Conservation (phyloP, 2,113 vertebrate genomes). For the Pedionomus torquatus region DNA sequence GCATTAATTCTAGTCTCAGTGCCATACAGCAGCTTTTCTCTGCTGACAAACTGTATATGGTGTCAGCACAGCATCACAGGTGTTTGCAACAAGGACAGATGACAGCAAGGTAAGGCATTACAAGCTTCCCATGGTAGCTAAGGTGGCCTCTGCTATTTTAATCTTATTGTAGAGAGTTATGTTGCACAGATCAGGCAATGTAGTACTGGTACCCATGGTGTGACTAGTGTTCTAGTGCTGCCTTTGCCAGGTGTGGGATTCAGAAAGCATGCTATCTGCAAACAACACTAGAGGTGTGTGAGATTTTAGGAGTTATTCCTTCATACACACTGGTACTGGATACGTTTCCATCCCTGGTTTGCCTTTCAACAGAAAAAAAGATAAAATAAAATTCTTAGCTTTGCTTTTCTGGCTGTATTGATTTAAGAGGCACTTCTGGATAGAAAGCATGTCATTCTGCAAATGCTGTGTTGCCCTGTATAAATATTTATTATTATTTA, state of each 20-base stretch:
- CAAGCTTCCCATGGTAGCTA: not conserved
- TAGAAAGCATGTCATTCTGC: not conserved
- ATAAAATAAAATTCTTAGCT: not conserved
- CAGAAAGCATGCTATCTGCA: not conserved
- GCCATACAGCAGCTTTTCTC: not conserved
- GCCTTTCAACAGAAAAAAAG: not conserved
- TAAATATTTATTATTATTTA: not conserved
- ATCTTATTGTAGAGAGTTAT: not conserved
- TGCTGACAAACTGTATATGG: not conserved
- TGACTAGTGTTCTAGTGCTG: not conserved
- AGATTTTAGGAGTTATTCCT: not conserved
- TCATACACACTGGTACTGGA: not conserved
- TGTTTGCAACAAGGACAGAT: not conserved
- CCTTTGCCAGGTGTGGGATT: not conserved
- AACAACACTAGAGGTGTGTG: not conserved
- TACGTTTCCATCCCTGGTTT: not conserved
- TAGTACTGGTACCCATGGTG: not conserved
- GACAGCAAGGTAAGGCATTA: not conserved
- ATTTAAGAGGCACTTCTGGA: not conserved
- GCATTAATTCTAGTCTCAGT: not conserved
- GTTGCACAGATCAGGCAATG: not conserved
- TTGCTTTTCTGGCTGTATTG: not conserved
- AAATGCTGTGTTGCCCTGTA: not conserved
- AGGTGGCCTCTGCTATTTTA: not conserved
- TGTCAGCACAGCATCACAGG: not conserved